Evolutionary conservation across 53 echinoderm and acorn worm species (phyloP).

Genomic region (Arbacia lixula): DNA sequence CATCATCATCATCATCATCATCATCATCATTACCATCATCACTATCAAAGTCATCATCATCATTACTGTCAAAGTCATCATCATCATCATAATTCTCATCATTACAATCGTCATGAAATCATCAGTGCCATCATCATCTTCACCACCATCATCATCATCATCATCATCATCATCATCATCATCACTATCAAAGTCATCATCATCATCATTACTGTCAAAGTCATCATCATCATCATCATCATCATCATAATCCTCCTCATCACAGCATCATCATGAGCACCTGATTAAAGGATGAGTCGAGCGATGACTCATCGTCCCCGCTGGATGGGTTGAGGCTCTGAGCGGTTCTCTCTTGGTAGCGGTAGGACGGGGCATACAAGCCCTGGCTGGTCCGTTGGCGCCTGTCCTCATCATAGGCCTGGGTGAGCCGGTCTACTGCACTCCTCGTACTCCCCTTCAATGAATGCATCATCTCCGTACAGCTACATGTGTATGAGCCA

Average conservation of each 20-base stretch:
- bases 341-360: conserved; percentile 37
- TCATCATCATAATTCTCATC: neutral
- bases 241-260: neutral
- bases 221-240: neutral
- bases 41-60: neutral
- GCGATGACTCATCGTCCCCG: conserved; percentile 89
- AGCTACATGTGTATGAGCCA: conserved; percentile 50
- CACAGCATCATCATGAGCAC: conserved; percentile 45
- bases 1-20: conserved; percentile 6
- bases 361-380: conserved; percentile 30
- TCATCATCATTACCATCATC: neutral
- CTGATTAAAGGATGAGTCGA: conserved; percentile 96
- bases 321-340: conserved; percentile 63
- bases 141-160: neutral
- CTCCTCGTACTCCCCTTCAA: conserved; percentile 80
- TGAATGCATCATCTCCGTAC: conserved; percentile 79
- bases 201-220: neutral
- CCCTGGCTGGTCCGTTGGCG: conserved; percentile 45
- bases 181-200: neutral
- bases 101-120: neutral
- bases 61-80: neutral
- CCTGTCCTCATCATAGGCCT: conserved; percentile 79
- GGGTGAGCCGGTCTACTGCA: conserved; percentile 84
- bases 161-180: conserved; percentile 4
- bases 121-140: neutral